Base-by-base conservation (phyloP, 2,113 vertebrate species). In the Aspidoscelis tigris region DNA sequence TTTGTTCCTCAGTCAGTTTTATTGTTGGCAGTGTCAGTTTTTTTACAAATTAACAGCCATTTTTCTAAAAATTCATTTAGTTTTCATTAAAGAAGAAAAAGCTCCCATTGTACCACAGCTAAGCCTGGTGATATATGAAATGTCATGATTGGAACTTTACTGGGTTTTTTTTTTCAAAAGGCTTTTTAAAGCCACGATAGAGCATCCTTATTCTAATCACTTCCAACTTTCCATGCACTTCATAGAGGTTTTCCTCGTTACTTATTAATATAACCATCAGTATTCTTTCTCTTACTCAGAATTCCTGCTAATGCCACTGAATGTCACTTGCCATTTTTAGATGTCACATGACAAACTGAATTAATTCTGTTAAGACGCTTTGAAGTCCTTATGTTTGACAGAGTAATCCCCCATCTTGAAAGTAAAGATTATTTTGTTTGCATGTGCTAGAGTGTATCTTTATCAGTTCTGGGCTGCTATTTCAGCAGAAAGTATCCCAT, bases 31-130 rank as follows among this genome's bases (percentile, higher is more conserved):
- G 53, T 61, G 33, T 61, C 33, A n/a, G 21, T 21, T 50, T 53
- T 74, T 84, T 84, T 33, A 71, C 33, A 81, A 65, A 81, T 73
- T 73, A 66, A 4, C 85, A 76, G 8, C 18, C 33, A 50, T 84
- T 82, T 81, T 77, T 0, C 64, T 33, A 76, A 69, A 44, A 21
- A 58, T 41, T 39, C 10, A 22, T 69, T 55, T 65, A n/a, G 24
- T 77, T 55, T 76, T 84, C 55, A 9, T 20, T 39, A 69, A 69
- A 71, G 47, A 3, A 43, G 16, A 21, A 71, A 72, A 80, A 18
- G 58, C 58, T 61, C 14, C 58, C 14, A 33, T 66, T 66, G 21
- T 66, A 66, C 9, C 24, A 76, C 50, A 8, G 75, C 6, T 76
- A 5, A 50, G 16, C 22, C 47, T 12, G 4, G 26, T 47, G 26